These are phyloP conservation scores for Papilio glaucus DNA, from an alignment of 1,140 invertebrate genomes.

Conservation along the genomic window DNA sequence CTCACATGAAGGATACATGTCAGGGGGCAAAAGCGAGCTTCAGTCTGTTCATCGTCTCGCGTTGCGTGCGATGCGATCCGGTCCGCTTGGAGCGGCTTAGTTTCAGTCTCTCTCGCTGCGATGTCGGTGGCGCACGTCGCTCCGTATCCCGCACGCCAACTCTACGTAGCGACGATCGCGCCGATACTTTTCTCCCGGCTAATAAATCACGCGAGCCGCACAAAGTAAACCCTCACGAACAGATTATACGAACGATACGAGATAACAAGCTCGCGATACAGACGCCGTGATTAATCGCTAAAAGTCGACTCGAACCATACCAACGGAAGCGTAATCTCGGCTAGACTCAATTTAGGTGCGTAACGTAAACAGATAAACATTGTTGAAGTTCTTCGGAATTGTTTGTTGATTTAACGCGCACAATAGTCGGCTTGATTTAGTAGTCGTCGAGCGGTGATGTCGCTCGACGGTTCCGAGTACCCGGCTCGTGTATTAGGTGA, in stretches of 20 bases:
- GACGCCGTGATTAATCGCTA: constrained; percentile 70
- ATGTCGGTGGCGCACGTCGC: constrained; percentile 69
- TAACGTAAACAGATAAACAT: constrained; percentile 78
- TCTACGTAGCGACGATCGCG: constrained; percentile 66
- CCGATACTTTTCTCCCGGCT: constrained; percentile 64
- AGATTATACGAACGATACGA: constrained; percentile 75
- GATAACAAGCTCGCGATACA: constrained; percentile 66
- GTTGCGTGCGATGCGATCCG: constrained; percentile 56
- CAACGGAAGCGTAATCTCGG: constrained; percentile 66
- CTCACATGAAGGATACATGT: constrained; percentile 51
- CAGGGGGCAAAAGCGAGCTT: constrained; percentile 53
- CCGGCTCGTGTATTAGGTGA: constrained; percentile 54
- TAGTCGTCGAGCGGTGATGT: constrained; percentile 52
- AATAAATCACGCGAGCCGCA: constrained; percentile 72
- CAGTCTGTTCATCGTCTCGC: constrained; percentile 57
- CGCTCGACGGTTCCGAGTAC: constrained; percentile 42
- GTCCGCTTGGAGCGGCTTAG: constrained; percentile 49
- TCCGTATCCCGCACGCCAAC: constrained; percentile 48
- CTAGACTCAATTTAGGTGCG: constrained; percentile 68
- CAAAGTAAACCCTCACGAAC: constrained; percentile 69
- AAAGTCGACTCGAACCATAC: constrained; percentile 64
- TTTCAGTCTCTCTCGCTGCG: constrained; percentile 71
- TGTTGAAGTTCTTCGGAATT: constrained; percentile 71
- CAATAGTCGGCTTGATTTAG: constrained; percentile 55
- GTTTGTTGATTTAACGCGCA: constrained; percentile 67